phyloP scores from a whole-genome alignment of 2,113 vertebrate species.

The Balaeniceps rex region DNA sequence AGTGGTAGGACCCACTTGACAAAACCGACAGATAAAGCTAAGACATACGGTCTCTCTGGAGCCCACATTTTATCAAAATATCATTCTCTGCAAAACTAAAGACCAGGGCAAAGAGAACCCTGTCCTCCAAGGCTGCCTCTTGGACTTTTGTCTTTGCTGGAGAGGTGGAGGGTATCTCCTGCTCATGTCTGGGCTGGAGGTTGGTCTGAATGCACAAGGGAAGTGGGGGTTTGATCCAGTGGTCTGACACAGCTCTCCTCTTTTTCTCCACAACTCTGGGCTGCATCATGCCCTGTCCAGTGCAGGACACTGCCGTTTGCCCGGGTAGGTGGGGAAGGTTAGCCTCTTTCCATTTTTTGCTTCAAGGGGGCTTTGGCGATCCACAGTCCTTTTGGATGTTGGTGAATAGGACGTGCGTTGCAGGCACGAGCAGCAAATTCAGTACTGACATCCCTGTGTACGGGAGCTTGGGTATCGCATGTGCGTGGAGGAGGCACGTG shows the following conservation, averaged over 20 bases:
- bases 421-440: neutral
- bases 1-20: neutral
- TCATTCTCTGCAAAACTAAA: neutral
- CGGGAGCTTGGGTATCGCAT: fast-evolving
- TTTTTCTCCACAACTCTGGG: neutral
- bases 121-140: neutral
- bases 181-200: neutral
- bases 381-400: neutral
- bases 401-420: neutral
- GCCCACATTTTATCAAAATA: neutral
- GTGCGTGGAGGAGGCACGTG: neutral
- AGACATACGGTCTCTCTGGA: neutral
- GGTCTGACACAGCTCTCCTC: no score
- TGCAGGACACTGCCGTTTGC: neutral
- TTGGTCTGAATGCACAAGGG: no score
- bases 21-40: neutral
- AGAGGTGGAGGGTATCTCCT: neutral
- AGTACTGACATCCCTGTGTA: fast-evolving
- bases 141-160: neutral
- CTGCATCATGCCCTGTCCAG: neutral
- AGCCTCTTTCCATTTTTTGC: neutral
- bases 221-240: neutral
- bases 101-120: neutral
- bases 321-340: neutral
- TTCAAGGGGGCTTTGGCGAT: neutral